These are phyloP conservation scores for Drosophila ananassae DNA, from an alignment of 1,140 invertebrate genomes.

Conservation along the genomic window DNA sequence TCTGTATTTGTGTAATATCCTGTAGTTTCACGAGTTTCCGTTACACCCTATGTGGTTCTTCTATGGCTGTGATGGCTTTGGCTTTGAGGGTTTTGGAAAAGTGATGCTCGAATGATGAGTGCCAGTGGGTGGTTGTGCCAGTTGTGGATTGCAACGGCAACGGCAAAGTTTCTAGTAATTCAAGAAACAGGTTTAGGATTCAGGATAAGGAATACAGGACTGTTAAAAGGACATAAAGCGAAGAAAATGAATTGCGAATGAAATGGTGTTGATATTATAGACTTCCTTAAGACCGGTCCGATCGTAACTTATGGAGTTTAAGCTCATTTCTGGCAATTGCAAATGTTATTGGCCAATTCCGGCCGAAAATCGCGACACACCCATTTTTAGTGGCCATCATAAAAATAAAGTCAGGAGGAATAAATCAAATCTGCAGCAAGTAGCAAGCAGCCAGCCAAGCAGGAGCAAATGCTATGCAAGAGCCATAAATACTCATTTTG, in stretches of 20 bases:
- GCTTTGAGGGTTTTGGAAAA: conserved; percentile 13
- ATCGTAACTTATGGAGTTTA: background rate
- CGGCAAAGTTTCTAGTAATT: conserved; percentile 26
- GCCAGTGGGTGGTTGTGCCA: background rate
- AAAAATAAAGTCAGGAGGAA: conserved; percentile 24
- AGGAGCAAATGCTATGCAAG: conserved; percentile 21
- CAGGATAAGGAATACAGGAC: background rate
- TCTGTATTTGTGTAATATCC: conserved; percentile 73
- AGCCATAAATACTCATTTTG: conserved; percentile 73
- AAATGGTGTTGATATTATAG: background rate
- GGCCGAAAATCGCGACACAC: conserved; percentile 11
- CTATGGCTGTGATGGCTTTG: background rate
- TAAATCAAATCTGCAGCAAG: conserved; percentile 25
- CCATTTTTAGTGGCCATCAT: conserved; percentile 10
- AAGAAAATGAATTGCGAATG: background rate
- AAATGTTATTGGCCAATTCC: conserved; percentile 8
- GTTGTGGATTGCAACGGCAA: background rate
- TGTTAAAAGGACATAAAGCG: background rate
- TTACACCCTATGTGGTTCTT: conserved; percentile 33
- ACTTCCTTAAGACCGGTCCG: background rate
- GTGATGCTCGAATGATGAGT: conserved; percentile 27
- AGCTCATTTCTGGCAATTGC: background rate
- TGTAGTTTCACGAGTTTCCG: conserved; percentile 76
- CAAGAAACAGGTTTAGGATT: conserved; percentile 10
- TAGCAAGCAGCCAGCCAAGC: background rate